Evolutionary conservation across 2,797 vertebrate species (phyloP), one percentile per base, ranked within the genome.

Genomic region (Naso thynnoides): DNA sequence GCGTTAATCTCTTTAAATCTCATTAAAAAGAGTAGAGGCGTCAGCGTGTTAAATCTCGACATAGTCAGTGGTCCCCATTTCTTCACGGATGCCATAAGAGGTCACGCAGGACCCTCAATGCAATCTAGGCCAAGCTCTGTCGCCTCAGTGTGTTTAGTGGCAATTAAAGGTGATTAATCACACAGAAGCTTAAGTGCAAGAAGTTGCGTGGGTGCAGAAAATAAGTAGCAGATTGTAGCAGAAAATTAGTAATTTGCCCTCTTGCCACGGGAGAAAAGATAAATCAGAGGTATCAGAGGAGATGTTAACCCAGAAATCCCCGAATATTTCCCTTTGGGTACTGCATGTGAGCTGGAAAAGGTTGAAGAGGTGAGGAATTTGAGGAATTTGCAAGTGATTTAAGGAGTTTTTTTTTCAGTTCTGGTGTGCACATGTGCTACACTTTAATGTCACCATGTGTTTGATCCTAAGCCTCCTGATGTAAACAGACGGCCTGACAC

Each of bases 151-250:
- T 65, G 62, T 82, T 84, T 65, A 64, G 63, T 33, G 67, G 44
- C 75, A 78, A 83, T 88, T 87, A 85, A 70, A 80, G 78, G 60
- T 56, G 70, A 79, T 84, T 81, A 75, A 84, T 83, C 38, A 49
- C 59, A 52, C 10, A 10, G 77, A 56, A 7, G 62, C 36, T 75
- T 45, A 53, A 73, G 47, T n/a, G 39, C 70, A 54, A 49, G 52
- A 48, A 6, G 73, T 49, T 23, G 55, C 1, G 33, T 55, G 58
- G 54, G 38, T 39, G 53, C 41, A 21, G 36, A 76, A 76, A 82
- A 77, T 39, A 67, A 59, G 52, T 4, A 50, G 23, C 59, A 76
- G 53, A 76, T 50, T 59, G 61, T 9, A 1, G 39, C 56, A 78
- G 60, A 75, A 78, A 79, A 83, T 70, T 26, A 26, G 56, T 38